Evolutionary conservation across 1,140 invertebrate genomes (phyloP), one percentile per base, ranked within the genome.

Genomic region (Drosophila ogumai): DNA sequence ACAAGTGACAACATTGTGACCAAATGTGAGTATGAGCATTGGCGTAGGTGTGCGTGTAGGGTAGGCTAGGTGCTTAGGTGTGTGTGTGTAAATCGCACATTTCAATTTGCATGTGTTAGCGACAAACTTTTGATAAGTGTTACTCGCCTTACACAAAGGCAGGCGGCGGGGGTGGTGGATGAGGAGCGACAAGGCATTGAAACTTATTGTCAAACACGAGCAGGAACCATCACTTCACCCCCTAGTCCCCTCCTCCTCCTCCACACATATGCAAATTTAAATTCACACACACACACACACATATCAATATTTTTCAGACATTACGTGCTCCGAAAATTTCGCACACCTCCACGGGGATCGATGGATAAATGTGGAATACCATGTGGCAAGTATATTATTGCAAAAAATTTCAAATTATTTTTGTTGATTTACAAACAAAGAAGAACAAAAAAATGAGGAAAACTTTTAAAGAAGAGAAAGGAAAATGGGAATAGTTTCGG

Each of bases 41-140:
- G 63, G 28, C 38, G 59, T 73, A 36, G 46, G 41, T 52, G 47
- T 61, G 74, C 40, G 8, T 54, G 47, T 10, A n/a, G 47, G 28
- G 40, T 46, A 25, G 49, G 73, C 32, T 32, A n/a, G n/a, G n/a
- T n/a, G n/a, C 22, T n/a, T 28, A n/a, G 40, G 36, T 47, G 47
- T 66, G 50, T 58, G 61, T 50, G 59, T 65, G 69, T 76, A 82
- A 87, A 87, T 82, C 75, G 68, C 80, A 82, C 84, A 87, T 87
- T 84, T 88, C 85, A 90, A 88, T 88, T 88, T 88, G 85, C 85
- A 90, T 88, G 84, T 88, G 85, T 75, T 88, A 78, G 85, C 85
- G 76, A 75, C 85, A 88, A 88, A 88, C 85, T 88, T 88, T 88
- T 90, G 81, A 90, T 90, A 90, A 90, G 85, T 88, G 85, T 88